These are phyloP conservation scores for Dorcus parallelipipedus DNA, from an alignment of 2,888 invertebrate species.

Conservation along the genomic window DNA sequence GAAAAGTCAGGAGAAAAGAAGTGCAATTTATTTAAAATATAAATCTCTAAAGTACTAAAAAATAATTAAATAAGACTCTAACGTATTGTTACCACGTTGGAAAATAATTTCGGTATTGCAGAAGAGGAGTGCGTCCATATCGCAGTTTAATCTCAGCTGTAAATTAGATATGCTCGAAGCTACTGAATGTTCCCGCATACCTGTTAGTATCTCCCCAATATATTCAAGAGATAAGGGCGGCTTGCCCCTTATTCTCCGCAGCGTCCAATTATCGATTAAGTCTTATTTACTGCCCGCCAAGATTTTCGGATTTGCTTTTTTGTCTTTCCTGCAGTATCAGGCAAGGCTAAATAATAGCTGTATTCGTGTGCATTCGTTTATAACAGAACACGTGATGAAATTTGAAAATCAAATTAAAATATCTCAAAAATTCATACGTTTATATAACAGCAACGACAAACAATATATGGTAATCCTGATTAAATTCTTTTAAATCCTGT, in stretches of 20 bases:
- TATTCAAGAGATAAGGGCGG: constrained; percentile 22
- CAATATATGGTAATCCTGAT: too few relatives aligned
- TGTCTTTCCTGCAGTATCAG: background rate
- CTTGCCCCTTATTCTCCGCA: constrained; percentile 17
- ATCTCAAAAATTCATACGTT: too few relatives aligned
- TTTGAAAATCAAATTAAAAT: too few relatives aligned
- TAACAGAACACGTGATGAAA: too few relatives aligned
- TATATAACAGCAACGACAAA: too few relatives aligned
- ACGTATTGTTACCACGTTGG: constrained; percentile 6
- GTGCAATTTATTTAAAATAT: background rate
- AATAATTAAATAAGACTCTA: constrained; percentile 6
- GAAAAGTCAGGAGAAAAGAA: too few relatives aligned
- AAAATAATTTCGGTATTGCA: constrained; percentile 15
- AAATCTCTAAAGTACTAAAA: constrained; percentile 6
- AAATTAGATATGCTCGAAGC: constrained; percentile 20
- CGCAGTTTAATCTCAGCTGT: constrained; percentile 19
- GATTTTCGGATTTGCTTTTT: constrained; percentile 5
- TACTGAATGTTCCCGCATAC: constrained; percentile 24
- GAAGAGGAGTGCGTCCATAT: constrained; percentile 13
- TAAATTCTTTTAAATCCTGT: too few relatives aligned
- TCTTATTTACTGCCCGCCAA: constrained; percentile 17
- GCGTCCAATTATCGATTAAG: constrained; percentile 23
- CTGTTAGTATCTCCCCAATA: constrained; percentile 21
- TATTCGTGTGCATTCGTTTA: too few relatives aligned
- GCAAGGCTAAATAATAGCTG: too few relatives aligned